phyloP scores from a whole-genome alignment of 2,888 invertebrate genomes.

The Crossocerus cetratus region DNA sequence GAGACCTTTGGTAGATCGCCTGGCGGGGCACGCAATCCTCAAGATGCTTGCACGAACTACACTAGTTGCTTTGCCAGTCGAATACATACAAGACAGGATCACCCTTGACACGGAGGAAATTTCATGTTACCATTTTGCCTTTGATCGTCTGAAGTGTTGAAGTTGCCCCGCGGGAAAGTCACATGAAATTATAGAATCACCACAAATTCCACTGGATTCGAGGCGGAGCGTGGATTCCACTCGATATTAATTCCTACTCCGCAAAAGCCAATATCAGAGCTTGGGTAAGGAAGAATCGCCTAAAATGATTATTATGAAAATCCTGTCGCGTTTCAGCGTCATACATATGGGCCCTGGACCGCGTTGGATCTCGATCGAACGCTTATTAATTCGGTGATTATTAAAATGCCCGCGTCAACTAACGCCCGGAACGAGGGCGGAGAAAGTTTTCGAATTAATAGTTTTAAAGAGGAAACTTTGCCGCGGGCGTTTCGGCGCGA shows the following conservation, averaged over 20 bases:
- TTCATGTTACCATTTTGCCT: slow-evolving; percentile 36
- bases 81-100: slow-evolving; percentile 27
- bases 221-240: no score
- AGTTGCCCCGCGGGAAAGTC: slow-evolving; percentile 29
- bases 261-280: no score
- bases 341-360: slow-evolving; percentile 12
- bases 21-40: no score
- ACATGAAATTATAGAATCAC: slow-evolving; percentile 37
- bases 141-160: slow-evolving; percentile 43
- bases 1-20: no score
- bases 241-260: no score
- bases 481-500: not conserved
- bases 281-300: no score
- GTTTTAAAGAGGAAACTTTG: slow-evolving; percentile 3
- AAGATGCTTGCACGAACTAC: no score
- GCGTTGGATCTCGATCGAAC: slow-evolving; percentile 3
- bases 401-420: not conserved
- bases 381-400: not conserved
- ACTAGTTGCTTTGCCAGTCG: no score
- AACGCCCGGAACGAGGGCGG: not conserved
- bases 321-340: slow-evolving; percentile 7
- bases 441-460: not conserved
- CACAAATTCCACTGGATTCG: slow-evolving; percentile 26
- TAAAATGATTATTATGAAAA: no score
- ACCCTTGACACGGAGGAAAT: slow-evolving; percentile 54